A percentile compares a stretch with the other conserved stretches of the same genome.
Conservation (phyloP, 2,113 vertebrate species). For the Urocolius indicus region DNA sequence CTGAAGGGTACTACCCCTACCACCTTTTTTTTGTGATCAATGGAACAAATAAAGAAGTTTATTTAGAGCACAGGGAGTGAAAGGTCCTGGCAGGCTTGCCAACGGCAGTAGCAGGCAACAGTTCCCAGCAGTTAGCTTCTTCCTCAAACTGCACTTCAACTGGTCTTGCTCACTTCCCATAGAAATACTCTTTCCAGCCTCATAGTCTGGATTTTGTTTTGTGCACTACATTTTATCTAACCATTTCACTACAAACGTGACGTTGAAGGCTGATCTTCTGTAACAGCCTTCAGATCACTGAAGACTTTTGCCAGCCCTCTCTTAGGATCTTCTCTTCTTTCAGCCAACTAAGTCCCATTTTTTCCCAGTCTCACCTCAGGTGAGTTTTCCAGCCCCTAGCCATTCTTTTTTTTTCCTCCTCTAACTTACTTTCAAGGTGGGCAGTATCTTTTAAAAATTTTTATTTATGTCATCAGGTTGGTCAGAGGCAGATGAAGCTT, state of each 20-base stretch:
- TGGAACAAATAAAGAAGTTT: not conserved
- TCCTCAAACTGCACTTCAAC: not conserved
- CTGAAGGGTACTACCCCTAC: not conserved
- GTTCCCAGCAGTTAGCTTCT: not conserved
- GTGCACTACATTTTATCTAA: not conserved
- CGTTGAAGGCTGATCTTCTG: not conserved
- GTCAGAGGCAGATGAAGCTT: not conserved
- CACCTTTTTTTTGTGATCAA: not conserved
- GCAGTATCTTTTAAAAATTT: not conserved
- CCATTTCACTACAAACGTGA: not conserved
- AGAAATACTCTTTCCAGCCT: not conserved
- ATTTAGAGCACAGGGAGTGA: not conserved
- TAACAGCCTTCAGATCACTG: not conserved
- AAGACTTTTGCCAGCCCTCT: not conserved
- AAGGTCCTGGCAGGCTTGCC: not conserved
- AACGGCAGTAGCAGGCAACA: accelerated
- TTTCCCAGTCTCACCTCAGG: not conserved
- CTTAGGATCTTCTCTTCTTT: not conserved
- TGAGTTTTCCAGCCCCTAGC: not conserved
- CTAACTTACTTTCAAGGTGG: not conserved
- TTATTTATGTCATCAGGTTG: not conserved
- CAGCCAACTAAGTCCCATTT: not conserved
- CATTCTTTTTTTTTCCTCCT: not conserved
- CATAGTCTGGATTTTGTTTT: not conserved
- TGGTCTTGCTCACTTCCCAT: accelerated